Conservation (phyloP, 2,888 invertebrate species). For the Steinernema hermaphroditum region DNA sequence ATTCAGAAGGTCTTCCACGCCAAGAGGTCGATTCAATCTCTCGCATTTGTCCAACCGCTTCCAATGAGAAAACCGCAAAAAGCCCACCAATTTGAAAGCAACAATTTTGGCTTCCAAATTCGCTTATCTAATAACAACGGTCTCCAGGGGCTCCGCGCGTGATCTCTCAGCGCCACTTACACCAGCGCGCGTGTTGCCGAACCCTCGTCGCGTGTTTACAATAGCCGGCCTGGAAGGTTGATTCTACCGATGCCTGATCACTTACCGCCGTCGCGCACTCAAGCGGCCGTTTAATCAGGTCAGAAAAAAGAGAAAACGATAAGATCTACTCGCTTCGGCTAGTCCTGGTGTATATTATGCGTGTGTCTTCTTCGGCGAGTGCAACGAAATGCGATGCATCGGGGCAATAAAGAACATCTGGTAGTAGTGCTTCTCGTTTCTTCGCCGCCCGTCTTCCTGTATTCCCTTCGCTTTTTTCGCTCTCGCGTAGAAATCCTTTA, state of each 20-base stretch:
- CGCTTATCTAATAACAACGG: neutral
- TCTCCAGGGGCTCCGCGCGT: neutral
- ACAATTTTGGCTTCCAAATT: neutral
- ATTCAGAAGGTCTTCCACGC: no score
- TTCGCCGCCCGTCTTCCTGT: neutral
- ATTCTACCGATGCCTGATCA: no score
- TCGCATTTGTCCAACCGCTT: no score
- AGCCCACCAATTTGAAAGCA: neutral
- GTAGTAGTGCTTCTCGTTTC: neutral
- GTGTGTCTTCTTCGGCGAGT: neutral
- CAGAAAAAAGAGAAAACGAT: neutral
- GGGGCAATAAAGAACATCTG: constrained; percentile 24
- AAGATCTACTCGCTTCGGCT: neutral
- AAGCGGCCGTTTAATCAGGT: neutral
- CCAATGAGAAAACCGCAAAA: no score
- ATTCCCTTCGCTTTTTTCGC: neutral
- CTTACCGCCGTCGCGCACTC: neutral
- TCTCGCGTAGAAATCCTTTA: constrained; percentile 20
- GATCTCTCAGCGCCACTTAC: neutral
- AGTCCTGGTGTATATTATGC: neutral
- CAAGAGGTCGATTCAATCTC: no score
- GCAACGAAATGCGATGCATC: neutral
- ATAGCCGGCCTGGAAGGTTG: neutral
- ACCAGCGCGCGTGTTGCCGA: neutral
- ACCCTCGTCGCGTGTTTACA: neutral